Conservation (phyloP, 2,888 invertebrate genomes). For the Leucoma salicis region DNA sequence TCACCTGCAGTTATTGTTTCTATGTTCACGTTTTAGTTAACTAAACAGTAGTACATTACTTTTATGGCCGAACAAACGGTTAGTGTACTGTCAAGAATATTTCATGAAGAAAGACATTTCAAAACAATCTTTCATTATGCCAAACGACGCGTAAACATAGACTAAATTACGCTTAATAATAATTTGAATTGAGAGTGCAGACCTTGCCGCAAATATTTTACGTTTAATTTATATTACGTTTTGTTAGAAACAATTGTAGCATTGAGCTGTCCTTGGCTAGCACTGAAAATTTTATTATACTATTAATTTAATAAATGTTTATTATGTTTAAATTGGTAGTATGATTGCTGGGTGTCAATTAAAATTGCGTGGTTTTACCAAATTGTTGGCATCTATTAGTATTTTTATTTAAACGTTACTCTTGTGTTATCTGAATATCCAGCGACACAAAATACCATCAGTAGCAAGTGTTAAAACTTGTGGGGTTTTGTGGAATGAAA, state of each 20-base stretch:
- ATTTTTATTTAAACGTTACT: no score
- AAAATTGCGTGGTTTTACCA: no score
- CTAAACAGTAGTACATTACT: neutral
- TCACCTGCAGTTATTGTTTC: neutral
- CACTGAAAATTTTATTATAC: neutral
- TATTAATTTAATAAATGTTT: neutral
- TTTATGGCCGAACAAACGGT: neutral
- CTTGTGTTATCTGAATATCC: no score
- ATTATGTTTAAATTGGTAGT: neutral
- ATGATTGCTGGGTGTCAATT: no score
- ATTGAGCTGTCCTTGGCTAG: conserved; percentile 3
- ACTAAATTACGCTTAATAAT: conserved; percentile 3
- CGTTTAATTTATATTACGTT: conserved; percentile 3
- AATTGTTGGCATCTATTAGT: no score
- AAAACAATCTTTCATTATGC: conserved; percentile 8
- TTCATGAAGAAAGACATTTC: neutral
- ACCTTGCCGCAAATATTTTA: conserved; percentile 9
- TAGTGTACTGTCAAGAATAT: neutral
- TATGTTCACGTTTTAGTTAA: neutral
- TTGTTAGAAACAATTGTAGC: neutral
- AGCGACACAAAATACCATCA: no score
- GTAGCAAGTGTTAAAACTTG: no score
- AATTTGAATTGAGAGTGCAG: neutral
- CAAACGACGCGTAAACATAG: conserved; percentile 4
- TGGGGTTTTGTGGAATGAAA: no score